These are phyloP conservation scores for Ciconia maguari DNA, from an alignment of 2,113 vertebrate genomes.

Conservation along the genomic window DNA sequence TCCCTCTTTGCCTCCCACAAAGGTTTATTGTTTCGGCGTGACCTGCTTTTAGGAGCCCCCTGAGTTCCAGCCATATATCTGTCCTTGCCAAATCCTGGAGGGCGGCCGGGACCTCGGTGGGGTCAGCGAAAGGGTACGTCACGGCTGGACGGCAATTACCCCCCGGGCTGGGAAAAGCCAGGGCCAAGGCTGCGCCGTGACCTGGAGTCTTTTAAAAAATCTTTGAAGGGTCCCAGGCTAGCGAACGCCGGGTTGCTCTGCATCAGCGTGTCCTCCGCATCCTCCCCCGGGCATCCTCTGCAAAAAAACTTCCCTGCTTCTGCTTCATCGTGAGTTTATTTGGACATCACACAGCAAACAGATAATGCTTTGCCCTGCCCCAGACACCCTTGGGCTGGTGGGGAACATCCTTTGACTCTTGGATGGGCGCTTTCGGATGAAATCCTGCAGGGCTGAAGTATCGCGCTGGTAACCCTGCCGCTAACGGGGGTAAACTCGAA, in stretches of 20 bases:
- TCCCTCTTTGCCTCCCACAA: neutral
- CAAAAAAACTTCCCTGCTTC: neutral
- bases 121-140: neutral
- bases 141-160: conserved; percentile 19
- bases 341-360: neutral
- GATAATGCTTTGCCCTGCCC: neutral
- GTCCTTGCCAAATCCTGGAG: neutral
- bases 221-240: neutral
- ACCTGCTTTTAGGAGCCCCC: conserved; percentile 16
- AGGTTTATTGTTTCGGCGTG: conserved; percentile 43
- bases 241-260: neutral
- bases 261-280: neutral
- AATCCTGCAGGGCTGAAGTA: neutral
- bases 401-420: neutral
- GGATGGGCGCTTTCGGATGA: neutral
- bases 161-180: neutral
- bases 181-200: neutral
- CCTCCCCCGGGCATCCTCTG: neutral
- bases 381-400: neutral
- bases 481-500: neutral
- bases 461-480: no score
- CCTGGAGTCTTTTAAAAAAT: neutral
- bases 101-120: neutral
- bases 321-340: neutral
- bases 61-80: conserved; percentile 26